phyloP scores from a whole-genome alignment of 1,140 invertebrate genomes.

The Adelges cooleyi region DNA sequence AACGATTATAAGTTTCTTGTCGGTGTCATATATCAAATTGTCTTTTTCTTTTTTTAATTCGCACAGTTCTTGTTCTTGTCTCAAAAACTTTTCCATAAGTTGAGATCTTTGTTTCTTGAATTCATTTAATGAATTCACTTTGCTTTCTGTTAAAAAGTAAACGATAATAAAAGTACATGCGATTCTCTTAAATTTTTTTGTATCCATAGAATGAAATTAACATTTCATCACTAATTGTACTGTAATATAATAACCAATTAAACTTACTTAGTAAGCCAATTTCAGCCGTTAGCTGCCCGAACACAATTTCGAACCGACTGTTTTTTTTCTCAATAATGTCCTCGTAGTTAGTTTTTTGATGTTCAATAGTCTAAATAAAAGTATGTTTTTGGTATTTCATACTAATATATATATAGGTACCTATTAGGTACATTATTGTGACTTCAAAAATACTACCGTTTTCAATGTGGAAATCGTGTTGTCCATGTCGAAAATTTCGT shows the following conservation, averaged over 20 bases:
- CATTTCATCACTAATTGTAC: no score
- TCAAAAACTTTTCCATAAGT: conserved; percentile 6
- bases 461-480: conserved; percentile 6
- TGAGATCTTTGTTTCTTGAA: conserved; percentile 18
- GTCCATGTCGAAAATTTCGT: conserved; percentile 8
- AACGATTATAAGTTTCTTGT: conserved; percentile 12
- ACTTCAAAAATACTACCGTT: background rate
- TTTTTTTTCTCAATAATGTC: conserved; percentile 9
- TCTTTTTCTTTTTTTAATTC: conserved; percentile 6
- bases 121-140: conserved; percentile 22
- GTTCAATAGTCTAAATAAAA: conserved; percentile 11
- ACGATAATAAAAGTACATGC: no score
- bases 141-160: background rate
- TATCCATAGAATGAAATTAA: no score
- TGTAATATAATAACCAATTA: no score
- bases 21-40: conserved; percentile 15
- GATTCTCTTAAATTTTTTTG: no score
- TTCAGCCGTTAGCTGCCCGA: conserved; percentile 18
- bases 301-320: conserved; percentile 12
- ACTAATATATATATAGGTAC: no score
- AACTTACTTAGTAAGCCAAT: conserved; percentile 14
- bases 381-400: no score
- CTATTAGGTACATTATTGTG: no score
- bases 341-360: conserved; percentile 16
- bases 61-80: conserved; percentile 7